Evolutionary conservation across 2,113 vertebrate genomes (phyloP).

Genomic region (Coregonus clupeaformis): DNA sequence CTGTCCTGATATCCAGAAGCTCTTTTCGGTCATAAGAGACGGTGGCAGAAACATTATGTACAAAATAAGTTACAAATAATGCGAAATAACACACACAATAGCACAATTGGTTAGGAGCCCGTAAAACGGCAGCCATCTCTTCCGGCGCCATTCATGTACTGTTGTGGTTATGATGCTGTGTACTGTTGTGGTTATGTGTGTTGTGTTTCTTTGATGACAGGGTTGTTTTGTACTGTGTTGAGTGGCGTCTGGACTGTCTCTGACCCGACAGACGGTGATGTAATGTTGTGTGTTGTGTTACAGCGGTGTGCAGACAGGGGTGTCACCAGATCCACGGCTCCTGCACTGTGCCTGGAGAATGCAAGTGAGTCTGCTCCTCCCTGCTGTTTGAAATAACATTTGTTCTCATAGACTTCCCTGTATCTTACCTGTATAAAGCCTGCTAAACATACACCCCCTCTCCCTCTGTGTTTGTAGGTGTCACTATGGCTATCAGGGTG

Average conservation of each 20-base stretch:
- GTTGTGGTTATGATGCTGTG: no score
- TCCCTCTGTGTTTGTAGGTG: slow-evolving; percentile 63
- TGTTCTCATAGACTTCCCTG: no score
- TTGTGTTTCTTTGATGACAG: background rate
- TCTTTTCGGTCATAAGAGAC: no score
- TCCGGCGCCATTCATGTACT: no score
- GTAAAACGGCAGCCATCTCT: no score
- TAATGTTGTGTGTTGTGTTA: slow-evolving; percentile 22
- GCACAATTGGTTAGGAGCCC: no score
- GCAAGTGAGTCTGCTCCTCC: slow-evolving; percentile 66
- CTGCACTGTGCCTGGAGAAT: slow-evolving; percentile 74
- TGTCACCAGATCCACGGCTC: slow-evolving; percentile 73
- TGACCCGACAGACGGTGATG: background rate
- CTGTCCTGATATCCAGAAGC: no score
- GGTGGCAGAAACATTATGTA: no score
- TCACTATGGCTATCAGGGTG: slow-evolving; percentile 79
- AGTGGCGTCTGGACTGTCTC: background rate
- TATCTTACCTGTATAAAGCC: background rate
- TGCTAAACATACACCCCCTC: background rate
- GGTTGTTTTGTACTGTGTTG: no score
- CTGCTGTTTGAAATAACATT: background rate
- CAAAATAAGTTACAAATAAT: no score
- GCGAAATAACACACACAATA: no score
- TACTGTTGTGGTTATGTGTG: background rate
- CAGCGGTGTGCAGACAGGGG: slow-evolving; percentile 73